Evolutionary conservation across 2,113 vertebrate genomes (phyloP), one percentile per base, ranked within the genome.

Genomic region (Hippocampus comes): DNA sequence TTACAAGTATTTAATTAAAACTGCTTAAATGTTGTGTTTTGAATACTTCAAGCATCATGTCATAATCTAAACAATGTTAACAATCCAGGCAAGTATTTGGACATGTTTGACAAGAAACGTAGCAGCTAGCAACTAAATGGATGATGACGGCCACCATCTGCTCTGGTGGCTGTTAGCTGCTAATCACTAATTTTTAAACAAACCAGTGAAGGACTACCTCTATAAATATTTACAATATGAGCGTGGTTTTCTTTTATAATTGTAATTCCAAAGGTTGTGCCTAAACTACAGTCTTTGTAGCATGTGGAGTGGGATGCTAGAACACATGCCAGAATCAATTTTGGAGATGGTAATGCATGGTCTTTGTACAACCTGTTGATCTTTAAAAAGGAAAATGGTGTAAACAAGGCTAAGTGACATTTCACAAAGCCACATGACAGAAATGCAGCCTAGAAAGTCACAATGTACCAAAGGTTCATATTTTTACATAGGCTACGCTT

Each of bases 191-290:
- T 18, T 63, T 21, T 41, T 20, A 63, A 41, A 63, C 34, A 41
- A 42, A 34, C 20, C 34, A 41, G 27, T 6, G 34, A 63, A 20
- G 10, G 61, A 42, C 34, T 41, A 11, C 61, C 34, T 63, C 61
- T 41, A 20, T n/a, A 63, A 63, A 63, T 63, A 42, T 63, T 63
- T 41, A 63, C 61, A 63, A 5, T 63, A 42, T 41, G 9, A 56
- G 21, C 21, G 10, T 56, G 21, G 9, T 21, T 34, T 63, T 38
- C 6, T 3, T 63, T 63, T 63, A 12, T 18, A 41, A 21, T 63
- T 63, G 18, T 63, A 20, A 63, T 41, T 63, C 30, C 18, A 63
- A 63, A 63, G 34, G 61, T 63, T 41, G 9, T 42, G 30, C 17
- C 61, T 41, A 41, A 63, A 63, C 18, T 21, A 34, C 60, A 63